Base-by-base conservation (phyloP, 2,113 vertebrate species). In the Alectura lathami region DNA sequence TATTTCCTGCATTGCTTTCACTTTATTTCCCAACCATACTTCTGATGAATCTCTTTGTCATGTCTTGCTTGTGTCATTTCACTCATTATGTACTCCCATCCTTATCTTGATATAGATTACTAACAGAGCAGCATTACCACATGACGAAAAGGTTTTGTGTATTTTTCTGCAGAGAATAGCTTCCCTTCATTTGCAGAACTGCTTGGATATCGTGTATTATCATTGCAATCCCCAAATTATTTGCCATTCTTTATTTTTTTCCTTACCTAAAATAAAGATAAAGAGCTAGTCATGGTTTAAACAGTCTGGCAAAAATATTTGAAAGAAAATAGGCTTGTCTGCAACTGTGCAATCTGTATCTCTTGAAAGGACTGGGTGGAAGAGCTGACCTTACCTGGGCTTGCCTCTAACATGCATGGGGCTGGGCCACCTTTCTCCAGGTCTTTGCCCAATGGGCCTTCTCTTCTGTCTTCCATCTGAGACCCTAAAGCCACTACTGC, bases 121-220 rank as follows among this genome's bases (percentile, higher is more conserved):
- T 48, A 38, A 38, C 8, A 62, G 24, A 0, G 0, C 8, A 27
- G 8, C 30, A 59, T 73, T 54, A 13, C 32, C 12, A 14, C 27
- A 24, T 0, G 1, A 22, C 27, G 54, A 51, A 81, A 69, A 16
- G 6, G 0, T 15, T 66, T 43, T 5, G 3, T 63, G 24, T 29
- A 3, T 47, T 70, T 86, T 73, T 78, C 45, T 73, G 30, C 24
- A 56, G 12, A 54, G 3, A 80, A 77, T 15, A 50, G 6, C 64
- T 77, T 43, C 45, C 74, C 24, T 62, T 66, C 11, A 48, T 26
- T 40, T 36, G 10, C 24, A 16, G 21, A 59, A 23, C 23, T 64
- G 34, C 22, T 47, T 5, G 1, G 43, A 32, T 32, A 56, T 15
- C 50, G 20, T 9, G 43, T 38, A 13, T 43, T 48, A 21, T 30